These are phyloP conservation scores for Poicephalus meyeri DNA, from an alignment of 2,113 vertebrate genomes.

Conservation along the genomic window DNA sequence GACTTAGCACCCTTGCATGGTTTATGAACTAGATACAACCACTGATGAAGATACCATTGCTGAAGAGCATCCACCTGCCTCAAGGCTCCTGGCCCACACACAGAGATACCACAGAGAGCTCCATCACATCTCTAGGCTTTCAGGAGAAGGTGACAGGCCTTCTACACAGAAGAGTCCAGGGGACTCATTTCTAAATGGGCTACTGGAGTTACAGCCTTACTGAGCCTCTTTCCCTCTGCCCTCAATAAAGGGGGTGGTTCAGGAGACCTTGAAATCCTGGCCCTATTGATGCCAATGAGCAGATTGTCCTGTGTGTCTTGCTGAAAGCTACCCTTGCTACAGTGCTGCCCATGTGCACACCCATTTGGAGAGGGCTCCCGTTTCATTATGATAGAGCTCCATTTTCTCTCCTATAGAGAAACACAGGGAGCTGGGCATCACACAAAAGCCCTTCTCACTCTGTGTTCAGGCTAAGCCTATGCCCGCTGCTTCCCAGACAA, in stretches of 20 bases:
- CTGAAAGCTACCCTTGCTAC: neutral
- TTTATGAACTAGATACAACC: neutral
- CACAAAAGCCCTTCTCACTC: neutral
- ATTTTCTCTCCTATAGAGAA: neutral
- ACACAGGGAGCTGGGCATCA: too few species aligned
- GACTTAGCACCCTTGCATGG: neutral
- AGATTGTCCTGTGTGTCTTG: neutral
- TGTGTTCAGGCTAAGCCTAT: neutral
- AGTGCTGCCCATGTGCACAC: neutral
- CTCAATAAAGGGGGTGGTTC: neutral
- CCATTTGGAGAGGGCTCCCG: neutral
- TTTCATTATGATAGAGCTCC: rapidly evolving
- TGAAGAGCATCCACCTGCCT: neutral
- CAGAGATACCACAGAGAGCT: neutral
- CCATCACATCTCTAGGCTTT: neutral
- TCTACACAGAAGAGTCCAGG: neutral
- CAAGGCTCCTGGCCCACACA: neutral
- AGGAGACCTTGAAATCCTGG: neutral
- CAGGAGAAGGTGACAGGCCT: neutral
- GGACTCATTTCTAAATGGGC: neutral
- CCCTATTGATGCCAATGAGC: rapidly evolving
- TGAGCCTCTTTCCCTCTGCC: neutral
- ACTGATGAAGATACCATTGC: neutral
- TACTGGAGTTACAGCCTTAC: neutral
- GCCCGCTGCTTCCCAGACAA: neutral